Conservation (phyloP, 2,888 invertebrate species). For the Cheilosia soror region DNA sequence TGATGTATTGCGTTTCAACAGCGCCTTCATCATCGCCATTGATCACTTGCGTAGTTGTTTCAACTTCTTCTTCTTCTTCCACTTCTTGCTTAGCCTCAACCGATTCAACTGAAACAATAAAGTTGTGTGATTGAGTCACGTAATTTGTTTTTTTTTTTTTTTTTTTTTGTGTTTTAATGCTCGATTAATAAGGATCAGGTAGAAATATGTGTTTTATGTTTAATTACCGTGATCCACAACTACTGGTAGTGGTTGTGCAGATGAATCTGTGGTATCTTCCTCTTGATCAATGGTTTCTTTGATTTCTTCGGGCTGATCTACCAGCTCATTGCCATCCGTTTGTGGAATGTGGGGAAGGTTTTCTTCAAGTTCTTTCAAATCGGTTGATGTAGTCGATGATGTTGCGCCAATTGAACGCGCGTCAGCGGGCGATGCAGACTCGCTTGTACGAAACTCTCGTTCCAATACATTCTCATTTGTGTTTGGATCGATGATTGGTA, state of each 20-base stretch:
- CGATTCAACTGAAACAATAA: conserved; percentile 75
- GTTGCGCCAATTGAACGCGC: conserved; percentile 32
- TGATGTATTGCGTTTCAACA: conserved; percentile 16
- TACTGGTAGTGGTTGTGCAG: conserved; percentile 10
- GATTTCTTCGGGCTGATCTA: conserved; percentile 7
- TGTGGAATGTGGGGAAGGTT: conserved; percentile 15
- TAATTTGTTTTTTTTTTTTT: conserved; percentile 34
- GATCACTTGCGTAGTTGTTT: conserved; percentile 1
- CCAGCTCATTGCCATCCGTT: not conserved
- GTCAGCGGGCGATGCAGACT: conserved; percentile 73
- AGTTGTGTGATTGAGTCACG: conserved; percentile 66
- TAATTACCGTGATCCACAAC: conserved; percentile 71
- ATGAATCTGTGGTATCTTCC: conserved; percentile 39
- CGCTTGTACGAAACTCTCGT: conserved; percentile 71
- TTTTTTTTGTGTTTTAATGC: conserved; percentile 54
- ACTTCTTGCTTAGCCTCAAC: conserved; percentile 47
- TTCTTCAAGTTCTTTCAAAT: conserved; percentile 27
- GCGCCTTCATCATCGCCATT: not conserved
- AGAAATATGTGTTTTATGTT: conserved; percentile 49
- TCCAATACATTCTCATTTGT: conserved; percentile 81
- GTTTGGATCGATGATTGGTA: conserved; percentile 82
- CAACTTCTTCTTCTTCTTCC: conserved; percentile 7
- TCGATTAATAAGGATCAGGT: conserved; percentile 64
- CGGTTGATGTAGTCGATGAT: conserved; percentile 32
- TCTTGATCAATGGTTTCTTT: conserved; percentile 17